A percentile compares a stretch with the other conserved stretches of the same genome.
Evolutionary conservation across 2,113 vertebrate species (phyloP).

Genomic region (Corythornis vintsioides): DNA sequence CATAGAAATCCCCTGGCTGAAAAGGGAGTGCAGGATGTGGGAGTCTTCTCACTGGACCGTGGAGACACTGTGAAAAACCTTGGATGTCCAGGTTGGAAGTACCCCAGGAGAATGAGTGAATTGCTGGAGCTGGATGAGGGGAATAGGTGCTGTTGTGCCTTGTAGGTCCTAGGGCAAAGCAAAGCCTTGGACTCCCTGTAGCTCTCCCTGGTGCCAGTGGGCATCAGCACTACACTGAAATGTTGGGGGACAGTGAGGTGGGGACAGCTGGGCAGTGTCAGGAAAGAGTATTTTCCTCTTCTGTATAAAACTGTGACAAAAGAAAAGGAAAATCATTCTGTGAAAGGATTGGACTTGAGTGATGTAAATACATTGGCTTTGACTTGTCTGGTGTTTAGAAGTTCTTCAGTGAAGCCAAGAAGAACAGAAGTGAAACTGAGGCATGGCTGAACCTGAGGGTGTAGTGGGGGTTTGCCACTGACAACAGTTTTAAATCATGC

Average conservation of each 20-base stretch:
- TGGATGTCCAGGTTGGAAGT: background rate
- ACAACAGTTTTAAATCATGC: background rate
- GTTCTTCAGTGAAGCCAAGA: background rate
- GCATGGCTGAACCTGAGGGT: background rate
- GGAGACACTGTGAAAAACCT: background rate
- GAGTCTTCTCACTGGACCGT: background rate
- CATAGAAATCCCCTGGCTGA: rapidly evolving
- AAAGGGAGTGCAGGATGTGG: background rate
- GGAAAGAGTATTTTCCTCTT: background rate
- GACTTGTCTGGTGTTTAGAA: background rate
- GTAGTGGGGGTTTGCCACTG: background rate
- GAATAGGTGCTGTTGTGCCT: background rate
- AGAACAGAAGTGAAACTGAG: background rate
- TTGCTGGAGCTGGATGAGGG: background rate
- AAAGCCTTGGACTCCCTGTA: background rate
- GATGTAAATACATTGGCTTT: background rate
- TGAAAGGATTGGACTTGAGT: background rate
- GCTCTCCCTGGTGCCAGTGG: background rate
- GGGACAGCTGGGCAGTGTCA: background rate
- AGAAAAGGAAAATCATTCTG: background rate
- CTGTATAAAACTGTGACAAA: background rate
- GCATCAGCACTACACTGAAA: background rate
- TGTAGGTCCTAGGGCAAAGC: background rate
- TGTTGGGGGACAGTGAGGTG: background rate
- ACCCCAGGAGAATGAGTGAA: background rate